phyloP scores from a whole-genome alignment of 2,888 invertebrate species.

The Synanthedon formicaeformis region DNA sequence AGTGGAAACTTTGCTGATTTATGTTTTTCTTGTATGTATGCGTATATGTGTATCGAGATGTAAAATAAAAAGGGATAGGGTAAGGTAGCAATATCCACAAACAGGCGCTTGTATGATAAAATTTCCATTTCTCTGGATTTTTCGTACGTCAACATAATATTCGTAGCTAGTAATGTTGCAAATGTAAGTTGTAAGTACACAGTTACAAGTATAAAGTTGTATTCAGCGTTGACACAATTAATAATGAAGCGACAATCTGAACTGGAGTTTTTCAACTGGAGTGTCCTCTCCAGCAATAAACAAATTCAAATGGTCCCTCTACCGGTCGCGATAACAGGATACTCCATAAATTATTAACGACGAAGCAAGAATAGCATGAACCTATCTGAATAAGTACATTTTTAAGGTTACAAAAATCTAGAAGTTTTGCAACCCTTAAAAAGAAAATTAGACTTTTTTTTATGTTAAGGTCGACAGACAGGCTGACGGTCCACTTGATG shows the following conservation, averaged over 20 bases:
- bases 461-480: no score
- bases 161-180: no score
- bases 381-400: slow-evolving; percentile 1
- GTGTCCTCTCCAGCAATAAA: slow-evolving; percentile 5
- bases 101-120: slow-evolving; percentile 4
- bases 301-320: slow-evolving; percentile 9
- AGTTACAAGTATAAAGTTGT: no score
- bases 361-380: slow-evolving; percentile 3
- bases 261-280: slow-evolving; percentile 4
- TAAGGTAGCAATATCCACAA: background rate
- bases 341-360: slow-evolving; percentile 7
- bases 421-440: no score
- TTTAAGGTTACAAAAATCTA: background rate
- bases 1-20: no score
- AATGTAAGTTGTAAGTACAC: no score
- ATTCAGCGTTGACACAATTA: background rate
- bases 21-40: no score
- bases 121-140: slow-evolving; percentile 4
- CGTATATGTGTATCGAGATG: no score
- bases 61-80: no score
- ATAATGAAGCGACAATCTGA: slow-evolving; percentile 1
- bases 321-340: slow-evolving; percentile 4
- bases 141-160: no score
- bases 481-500: no score
- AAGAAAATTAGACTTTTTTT: no score